These are phyloP conservation scores for Marisa cornuarietis DNA, from an alignment of 1,140 invertebrate genomes.

Conservation along the genomic window DNA sequence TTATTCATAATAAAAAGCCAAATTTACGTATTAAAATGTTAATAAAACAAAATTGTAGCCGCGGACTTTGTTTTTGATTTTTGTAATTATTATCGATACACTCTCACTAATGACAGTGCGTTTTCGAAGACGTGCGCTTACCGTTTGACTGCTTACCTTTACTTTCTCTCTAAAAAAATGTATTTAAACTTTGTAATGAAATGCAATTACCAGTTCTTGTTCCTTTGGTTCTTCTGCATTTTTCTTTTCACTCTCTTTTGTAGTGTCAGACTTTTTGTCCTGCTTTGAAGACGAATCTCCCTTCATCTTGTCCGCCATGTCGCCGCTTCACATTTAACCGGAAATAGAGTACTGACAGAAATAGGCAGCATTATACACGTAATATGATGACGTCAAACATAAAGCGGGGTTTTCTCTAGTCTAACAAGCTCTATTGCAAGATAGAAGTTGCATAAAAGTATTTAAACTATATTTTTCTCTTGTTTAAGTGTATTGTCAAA, in stretches of 20 bases:
- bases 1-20: too few relatives aligned
- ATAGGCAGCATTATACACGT: neutral
- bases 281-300: slow-evolving; percentile 44
- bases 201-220: slow-evolving; percentile 54
- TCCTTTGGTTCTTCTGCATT: slow-evolving; percentile 56
- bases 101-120: neutral
- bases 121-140: neutral
- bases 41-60: too few relatives aligned
- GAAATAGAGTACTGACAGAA: neutral
- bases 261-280: slow-evolving; percentile 50
- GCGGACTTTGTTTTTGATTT: too few relatives aligned
- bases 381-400: slow-evolving; percentile 4
- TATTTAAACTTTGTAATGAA: neutral
- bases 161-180: neutral
- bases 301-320: slow-evolving; percentile 56
- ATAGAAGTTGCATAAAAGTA: neutral
- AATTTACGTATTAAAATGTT: too few relatives aligned
- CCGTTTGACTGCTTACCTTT: neutral
- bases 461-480: neutral
- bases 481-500: neutral
- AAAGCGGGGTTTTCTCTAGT: neutral
- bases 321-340: slow-evolving; percentile 31
- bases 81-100: neutral
- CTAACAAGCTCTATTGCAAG: neutral
- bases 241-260: slow-evolving; percentile 55